Evolutionary conservation across 2,113 vertebrate species (phyloP), one percentile per base, ranked within the genome.

Genomic region (Equus przewalskii): DNA sequence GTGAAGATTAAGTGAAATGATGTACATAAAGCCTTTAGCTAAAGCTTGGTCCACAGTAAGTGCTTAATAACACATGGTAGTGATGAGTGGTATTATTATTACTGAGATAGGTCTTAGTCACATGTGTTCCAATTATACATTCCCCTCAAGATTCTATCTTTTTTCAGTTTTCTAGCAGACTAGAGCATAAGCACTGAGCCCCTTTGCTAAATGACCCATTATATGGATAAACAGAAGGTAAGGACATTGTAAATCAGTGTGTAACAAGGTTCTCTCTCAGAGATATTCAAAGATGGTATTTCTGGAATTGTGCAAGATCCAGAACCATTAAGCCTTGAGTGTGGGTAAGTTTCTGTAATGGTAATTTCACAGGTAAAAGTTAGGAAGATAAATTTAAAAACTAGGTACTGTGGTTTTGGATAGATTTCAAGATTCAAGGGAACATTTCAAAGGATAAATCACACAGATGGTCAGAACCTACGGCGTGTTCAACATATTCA

Each of bases 121-220:
- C 7, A 60, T 93, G 30, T 67, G 6, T 36, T 83, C 46, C 89
- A 79, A 22, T 60, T 79, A 58, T 2, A 62, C 54, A 62, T 41
- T 87, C 19, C 15, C 89, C 76, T n/a, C 44, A 62, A 69, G 44
- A 69, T 3, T 92, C 24, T 62, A 28, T 60, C 73, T 91, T 72
- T 36, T 78, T 96, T 80, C 16, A 67, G 73, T 36, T 91, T 95
- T 67, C 49, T 84, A 90, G 46, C 36, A 86, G 70, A 96, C 41
- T 21, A 88, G 21, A 93, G 62, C 22, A 82, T 15, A 78, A 88
- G 16, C 30, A 49, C 44, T 75, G 30, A 95, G 36, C 11, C 5
- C 33, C 19, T 81, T 67, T 75, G 33, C 30, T 62, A 70, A 85
- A 49, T 30, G 78, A 44, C 58, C 49, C 79, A 64, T 30, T 58